Evolutionary conservation across 2,113 vertebrate species (phyloP), one percentile per base, ranked within the genome.

Genomic region (Phasianus colchicus): DNA sequence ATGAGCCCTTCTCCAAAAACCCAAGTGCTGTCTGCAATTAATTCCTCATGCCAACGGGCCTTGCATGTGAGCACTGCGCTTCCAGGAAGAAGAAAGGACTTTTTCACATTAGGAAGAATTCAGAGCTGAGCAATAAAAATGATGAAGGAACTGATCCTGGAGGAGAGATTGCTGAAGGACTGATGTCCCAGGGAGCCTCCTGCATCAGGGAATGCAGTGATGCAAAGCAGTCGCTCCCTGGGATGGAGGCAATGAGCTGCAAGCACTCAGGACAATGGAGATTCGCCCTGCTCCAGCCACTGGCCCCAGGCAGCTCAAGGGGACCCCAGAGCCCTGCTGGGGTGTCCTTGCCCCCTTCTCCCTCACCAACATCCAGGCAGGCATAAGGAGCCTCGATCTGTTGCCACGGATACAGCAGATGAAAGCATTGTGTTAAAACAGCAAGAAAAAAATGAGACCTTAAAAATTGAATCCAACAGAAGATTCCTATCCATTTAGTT

Each of bases 321-420:
- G 64, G 20, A 19, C 64, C 64, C 86, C 72, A 70, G 64, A 76
- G 57, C 69, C 77, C 76, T 60, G 40, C 40, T 67, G 75, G 6
- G 5, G 8, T 22, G 36, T 64, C 63, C 17, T 55, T 64, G 43
- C 83, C 84, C 70, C 90, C 47, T 2, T 70, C 87, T 83, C 83
- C 85, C 93, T 90, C 94, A 94, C 95, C 96, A 77, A 48, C 69
- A 74, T 50, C 93, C 74, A 89, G 90, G 91, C 64, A 91, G 84
- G 79, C 70, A 95, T 94, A 34, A 42, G 83, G 92, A 96, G 90
- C 67, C 54, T 54, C 79, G 88, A 97, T 89, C 95, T 76, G 84
- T 96, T 97, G 89, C 95, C 45, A 38, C 50, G 13, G 94, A 97
- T 96, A 98, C 96, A 66, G 70, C 8, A 0, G 88, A 93, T 86